Evolutionary conservation across 2,797 vertebrate species (phyloP).

Genomic region (Sebastes goodei): DNA sequence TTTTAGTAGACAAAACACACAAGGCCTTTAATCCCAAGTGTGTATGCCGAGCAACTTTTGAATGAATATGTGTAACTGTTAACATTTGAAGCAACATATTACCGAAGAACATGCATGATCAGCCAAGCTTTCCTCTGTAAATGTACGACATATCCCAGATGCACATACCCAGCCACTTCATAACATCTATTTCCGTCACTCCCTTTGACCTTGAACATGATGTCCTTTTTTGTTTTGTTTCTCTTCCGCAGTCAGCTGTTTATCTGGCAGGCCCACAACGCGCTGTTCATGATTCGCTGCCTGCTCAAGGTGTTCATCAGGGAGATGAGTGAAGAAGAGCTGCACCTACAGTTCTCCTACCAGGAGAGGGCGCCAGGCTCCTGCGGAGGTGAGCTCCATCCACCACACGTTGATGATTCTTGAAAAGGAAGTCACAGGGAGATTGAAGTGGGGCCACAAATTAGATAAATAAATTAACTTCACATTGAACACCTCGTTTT

Average conservation of each 20-base stretch:
- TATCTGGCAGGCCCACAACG: constrained; percentile 99
- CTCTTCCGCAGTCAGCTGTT: constrained; percentile 91
- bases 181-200: background rate
- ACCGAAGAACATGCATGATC: background rate
- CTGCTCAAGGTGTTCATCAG: constrained; percentile 96
- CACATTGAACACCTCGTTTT: background rate
- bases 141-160: background rate
- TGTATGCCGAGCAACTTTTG: background rate
- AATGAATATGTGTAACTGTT: background rate
- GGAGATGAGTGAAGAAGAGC: constrained; percentile 91
- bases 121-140: background rate
- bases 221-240: constrained; percentile 48
- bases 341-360: constrained; percentile 92
- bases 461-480: background rate
- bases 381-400: constrained; percentile 82
- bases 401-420: background rate
- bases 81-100: background rate
- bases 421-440: background rate
- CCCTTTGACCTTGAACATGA: background rate
- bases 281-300: constrained; percentile 95
- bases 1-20: background rate
- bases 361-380: constrained; percentile 89
- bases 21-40: background rate
- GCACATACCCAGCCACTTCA: background rate
- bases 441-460: background rate